phyloP scores from a whole-genome alignment of 1,140 invertebrate species.

The Heliconius eleuchia region DNA sequence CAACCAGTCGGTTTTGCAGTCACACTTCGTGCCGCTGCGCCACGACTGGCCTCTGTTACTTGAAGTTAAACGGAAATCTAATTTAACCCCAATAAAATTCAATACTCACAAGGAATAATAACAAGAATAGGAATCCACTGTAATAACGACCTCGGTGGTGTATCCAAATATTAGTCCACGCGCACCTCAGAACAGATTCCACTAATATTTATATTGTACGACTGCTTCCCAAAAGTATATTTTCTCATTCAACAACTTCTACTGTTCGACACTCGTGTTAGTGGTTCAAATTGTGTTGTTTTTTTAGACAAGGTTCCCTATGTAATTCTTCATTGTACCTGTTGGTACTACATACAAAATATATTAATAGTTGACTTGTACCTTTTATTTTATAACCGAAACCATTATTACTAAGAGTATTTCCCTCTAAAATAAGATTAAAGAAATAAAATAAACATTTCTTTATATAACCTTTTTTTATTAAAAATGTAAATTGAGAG shows the following conservation, averaged over 20 bases:
- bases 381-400: background rate
- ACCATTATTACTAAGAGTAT: background rate
- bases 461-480: background rate
- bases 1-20: too few species aligned
- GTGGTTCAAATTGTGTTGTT: slow-evolving; percentile 48
- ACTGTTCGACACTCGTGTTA: slow-evolving; percentile 64
- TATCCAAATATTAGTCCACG: slow-evolving; percentile 71
- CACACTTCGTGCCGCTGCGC: too few species aligned
- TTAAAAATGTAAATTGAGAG: slow-evolving; percentile 68
- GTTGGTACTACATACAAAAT: background rate
- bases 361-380: background rate
- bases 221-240: slow-evolving; percentile 76
- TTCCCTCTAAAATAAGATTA: background rate
- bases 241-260: slow-evolving; percentile 75
- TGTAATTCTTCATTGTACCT: background rate
- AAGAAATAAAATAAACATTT: background rate
- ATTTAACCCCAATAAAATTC: slow-evolving; percentile 1
- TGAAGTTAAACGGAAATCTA: slow-evolving; percentile 4
- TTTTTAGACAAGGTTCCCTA: slow-evolving; percentile 48
- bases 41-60: too few species aligned
- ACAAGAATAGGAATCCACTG: slow-evolving; percentile 33
- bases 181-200: slow-evolving; percentile 71
- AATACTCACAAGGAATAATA: background rate
- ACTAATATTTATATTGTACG: slow-evolving; percentile 74
- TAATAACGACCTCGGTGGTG: slow-evolving; percentile 67